Conservation (phyloP, 2,888 invertebrate species). For the Scelioninae gen. 1 region DNA sequence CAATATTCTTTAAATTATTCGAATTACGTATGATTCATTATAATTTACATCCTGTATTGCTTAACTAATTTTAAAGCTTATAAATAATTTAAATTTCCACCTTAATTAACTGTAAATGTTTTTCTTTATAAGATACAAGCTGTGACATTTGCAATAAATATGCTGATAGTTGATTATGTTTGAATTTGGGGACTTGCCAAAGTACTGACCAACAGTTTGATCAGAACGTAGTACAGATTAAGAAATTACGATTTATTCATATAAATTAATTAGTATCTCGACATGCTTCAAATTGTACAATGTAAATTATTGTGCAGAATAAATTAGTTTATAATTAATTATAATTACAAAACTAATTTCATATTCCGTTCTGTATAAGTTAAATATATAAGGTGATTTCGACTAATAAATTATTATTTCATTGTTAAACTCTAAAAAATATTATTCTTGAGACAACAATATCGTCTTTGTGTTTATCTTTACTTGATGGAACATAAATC, state of each 20-base stretch:
- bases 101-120: not conserved
- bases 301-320: slow-evolving; percentile 26
- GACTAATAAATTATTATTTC: not conserved
- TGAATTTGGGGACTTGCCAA: slow-evolving; percentile 40
- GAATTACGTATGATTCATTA: too few species aligned
- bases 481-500: too few species aligned
- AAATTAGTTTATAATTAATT: slow-evolving; percentile 25
- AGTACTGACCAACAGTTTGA: slow-evolving; percentile 24
- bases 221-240: slow-evolving; percentile 13
- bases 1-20: too few species aligned
- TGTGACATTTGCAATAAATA: slow-evolving; percentile 14
- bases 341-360: slow-evolving; percentile 1
- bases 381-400: not conserved
- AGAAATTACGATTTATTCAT: slow-evolving; percentile 23
- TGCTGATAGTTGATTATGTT: slow-evolving; percentile 26
- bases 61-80: not conserved
- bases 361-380: too few species aligned
- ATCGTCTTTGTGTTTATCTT: too few species aligned
- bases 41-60: too few species aligned
- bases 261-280: slow-evolving; percentile 30
- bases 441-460: too few species aligned
- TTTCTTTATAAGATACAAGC: not conserved
- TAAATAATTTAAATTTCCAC: not conserved
- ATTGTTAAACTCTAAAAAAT: too few species aligned
- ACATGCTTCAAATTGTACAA: slow-evolving; percentile 19